phyloP scores from a whole-genome alignment of 2,888 invertebrate genomes.

The Druceiella hillmani region DNA sequence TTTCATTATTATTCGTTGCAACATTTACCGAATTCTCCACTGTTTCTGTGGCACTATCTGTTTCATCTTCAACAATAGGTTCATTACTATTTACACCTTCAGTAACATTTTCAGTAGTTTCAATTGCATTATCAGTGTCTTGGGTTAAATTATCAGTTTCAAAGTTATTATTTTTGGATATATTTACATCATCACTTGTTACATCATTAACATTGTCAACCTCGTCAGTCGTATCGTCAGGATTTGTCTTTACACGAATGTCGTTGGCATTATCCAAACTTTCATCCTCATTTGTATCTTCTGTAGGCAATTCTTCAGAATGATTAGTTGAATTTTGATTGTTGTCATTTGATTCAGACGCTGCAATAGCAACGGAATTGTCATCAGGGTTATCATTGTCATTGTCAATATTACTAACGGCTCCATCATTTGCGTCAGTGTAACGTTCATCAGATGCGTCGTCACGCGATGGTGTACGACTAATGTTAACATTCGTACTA shows the following conservation, averaged over 20 bases:
- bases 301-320: too few species aligned
- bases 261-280: too few species aligned
- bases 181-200: slow-evolving; percentile 16
- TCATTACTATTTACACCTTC: slow-evolving; percentile 1
- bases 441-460: not conserved
- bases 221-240: slow-evolving; percentile 10
- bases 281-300: too few species aligned
- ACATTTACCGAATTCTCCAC: not conserved
- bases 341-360: too few species aligned
- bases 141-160: slow-evolving; percentile 13
- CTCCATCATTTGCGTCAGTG: slow-evolving; percentile 21
- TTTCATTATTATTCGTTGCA: not conserved
- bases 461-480: slow-evolving; percentile 21
- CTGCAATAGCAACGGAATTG: too few species aligned
- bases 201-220: slow-evolving; percentile 18
- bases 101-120: slow-evolving; percentile 6
- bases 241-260: too few species aligned
- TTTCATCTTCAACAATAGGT: slow-evolving; percentile 7
- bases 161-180: slow-evolving; percentile 15
- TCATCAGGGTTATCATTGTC: slow-evolving; percentile 23
- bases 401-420: slow-evolving; percentile 28
- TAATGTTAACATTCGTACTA: too few species aligned
- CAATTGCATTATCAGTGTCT: slow-evolving; percentile 25
- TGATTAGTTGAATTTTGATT: too few species aligned
- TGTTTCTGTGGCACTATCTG: not conserved